Percentiles rank a stretch among this genome's conserved stretches.
Evolutionary conservation across 2,888 invertebrate genomes (phyloP).

Genomic region (Pterostichus niger): DNA sequence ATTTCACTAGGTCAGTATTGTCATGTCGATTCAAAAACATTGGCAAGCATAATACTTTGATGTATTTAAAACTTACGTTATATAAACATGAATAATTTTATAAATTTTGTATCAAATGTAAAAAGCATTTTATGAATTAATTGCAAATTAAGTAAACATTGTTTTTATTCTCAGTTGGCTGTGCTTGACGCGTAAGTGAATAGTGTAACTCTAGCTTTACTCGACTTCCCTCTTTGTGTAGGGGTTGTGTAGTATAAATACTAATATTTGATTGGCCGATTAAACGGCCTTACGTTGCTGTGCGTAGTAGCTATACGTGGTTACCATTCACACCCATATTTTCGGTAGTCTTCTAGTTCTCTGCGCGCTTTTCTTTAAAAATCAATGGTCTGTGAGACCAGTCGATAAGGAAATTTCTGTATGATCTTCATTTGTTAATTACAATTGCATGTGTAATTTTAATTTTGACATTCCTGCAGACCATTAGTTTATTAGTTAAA

Average conservation of each 20-base stretch:
- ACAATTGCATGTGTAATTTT: constrained; percentile 19
- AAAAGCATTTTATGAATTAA: neutral
- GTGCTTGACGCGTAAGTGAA: constrained; percentile 15
- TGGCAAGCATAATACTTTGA: constrained; percentile 10
- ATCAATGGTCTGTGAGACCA: constrained; percentile 36
- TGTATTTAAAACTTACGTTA: constrained; percentile 30
- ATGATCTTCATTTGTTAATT: constrained; percentile 51
- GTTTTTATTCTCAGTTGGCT: neutral
- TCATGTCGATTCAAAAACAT: constrained; percentile 27
- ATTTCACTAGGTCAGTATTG: constrained; percentile 43
- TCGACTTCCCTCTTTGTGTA: constrained; percentile 30
- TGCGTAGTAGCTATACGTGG: constrained; percentile 33
- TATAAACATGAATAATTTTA: neutral
- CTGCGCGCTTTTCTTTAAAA: constrained; percentile 55
- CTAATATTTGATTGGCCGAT: constrained; percentile 41
- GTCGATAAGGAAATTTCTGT: constrained; percentile 49
- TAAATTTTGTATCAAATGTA: constrained; percentile 14
- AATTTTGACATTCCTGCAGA: neutral
- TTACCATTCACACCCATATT: constrained; percentile 52
- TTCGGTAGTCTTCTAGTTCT: constrained; percentile 30
- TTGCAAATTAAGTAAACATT: constrained; percentile 1
- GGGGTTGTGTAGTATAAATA: constrained; percentile 47
- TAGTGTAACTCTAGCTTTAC: constrained; percentile 34
- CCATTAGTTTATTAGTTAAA: constrained; percentile 8
- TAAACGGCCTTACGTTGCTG: constrained; percentile 24